These are phyloP conservation scores for Sprattus sprattus DNA, from an alignment of 2,113 vertebrate species.

Conservation along the genomic window DNA sequence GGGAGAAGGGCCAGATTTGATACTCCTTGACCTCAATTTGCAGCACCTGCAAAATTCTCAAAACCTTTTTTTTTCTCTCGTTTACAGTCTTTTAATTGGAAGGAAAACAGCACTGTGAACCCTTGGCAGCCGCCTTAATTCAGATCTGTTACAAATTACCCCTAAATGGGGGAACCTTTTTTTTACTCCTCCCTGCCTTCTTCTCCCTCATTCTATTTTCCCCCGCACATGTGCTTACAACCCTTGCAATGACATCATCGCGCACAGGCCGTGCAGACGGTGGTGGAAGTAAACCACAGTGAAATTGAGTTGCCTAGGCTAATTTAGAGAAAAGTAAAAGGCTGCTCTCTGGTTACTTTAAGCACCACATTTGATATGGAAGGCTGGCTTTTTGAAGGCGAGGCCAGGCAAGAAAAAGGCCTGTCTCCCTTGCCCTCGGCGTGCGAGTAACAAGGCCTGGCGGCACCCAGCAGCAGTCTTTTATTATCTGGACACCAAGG, in stretches of 20 bases:
- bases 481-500: constrained; percentile 49
- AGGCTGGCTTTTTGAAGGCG: constrained; percentile 47
- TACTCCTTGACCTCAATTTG: constrained; percentile 57
- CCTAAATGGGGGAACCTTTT: constrained; percentile 58
- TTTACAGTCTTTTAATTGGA: constrained; percentile 62
- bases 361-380: constrained; percentile 62
- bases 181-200: constrained; percentile 28
- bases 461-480: constrained; percentile 45
- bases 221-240: constrained; percentile 56
- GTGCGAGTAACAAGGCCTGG: constrained; percentile 44
- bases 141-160: constrained; percentile 64
- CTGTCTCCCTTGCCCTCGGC: constrained; percentile 34
- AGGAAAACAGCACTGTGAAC: constrained; percentile 54
- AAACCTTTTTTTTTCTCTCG: constrained; percentile 22
- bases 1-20: constrained; percentile 37
- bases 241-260: constrained; percentile 59
- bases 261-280: constrained; percentile 47
- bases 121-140: constrained; percentile 54
- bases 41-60: constrained; percentile 49
- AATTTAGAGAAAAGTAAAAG: constrained; percentile 60
- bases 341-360: constrained; percentile 61
- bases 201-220: constrained; percentile 7
- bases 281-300: constrained; percentile 58
- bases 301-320: constrained; percentile 61
- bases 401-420: constrained; percentile 39